Base-by-base conservation (phyloP, 2,797 vertebrate species). In the Falco naumanni region DNA sequence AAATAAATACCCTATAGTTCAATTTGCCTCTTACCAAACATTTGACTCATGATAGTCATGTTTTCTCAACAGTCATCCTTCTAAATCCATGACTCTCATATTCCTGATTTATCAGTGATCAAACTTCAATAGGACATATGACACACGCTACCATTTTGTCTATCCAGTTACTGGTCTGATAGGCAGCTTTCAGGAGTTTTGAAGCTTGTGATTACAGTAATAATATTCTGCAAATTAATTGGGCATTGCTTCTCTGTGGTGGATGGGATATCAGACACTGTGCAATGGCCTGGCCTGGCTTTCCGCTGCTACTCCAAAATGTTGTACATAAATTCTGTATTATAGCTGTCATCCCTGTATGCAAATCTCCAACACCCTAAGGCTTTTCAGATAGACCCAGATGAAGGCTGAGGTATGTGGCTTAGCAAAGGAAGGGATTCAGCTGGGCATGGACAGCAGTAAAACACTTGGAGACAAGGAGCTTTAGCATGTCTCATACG, bases 391-490 rank as follows among this genome's bases (percentile, higher is more conserved):
- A 74, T 9, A 92, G 57, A 81, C 34, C 6, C 28, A 22, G 39
- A 43, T 34, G 48, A 93, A 87, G 57, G 34, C 48, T 89, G 70
- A 90, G 51, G 28, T 34, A 77, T 80, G 82, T 77, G 51, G 33
- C 28, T 93, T 51, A 60, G 53, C 31, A 66, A 83, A 82, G 19
- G 14, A 74, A 83, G 37, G 56, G 78, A 92, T 87, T 90, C 45
- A 68, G 45, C 26, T 50, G 37, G 51, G 56, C 84, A 74, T 4
- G 11, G 69, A 51, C 39, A 66, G 74, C 86, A 66, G 86, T 95
- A 97, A 96, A 95, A 91, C 75, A 94, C 60, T 66, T 43, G 45
- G 47, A 91, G 87, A 91, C 81, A 92, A 82, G 37, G 28, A 87
- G 90, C 41, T 92, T 90, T 89, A 80, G 18, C 10, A 39, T 59